Conservation (phyloP, 2,113 vertebrate species). For the Atrichornis clamosus region DNA sequence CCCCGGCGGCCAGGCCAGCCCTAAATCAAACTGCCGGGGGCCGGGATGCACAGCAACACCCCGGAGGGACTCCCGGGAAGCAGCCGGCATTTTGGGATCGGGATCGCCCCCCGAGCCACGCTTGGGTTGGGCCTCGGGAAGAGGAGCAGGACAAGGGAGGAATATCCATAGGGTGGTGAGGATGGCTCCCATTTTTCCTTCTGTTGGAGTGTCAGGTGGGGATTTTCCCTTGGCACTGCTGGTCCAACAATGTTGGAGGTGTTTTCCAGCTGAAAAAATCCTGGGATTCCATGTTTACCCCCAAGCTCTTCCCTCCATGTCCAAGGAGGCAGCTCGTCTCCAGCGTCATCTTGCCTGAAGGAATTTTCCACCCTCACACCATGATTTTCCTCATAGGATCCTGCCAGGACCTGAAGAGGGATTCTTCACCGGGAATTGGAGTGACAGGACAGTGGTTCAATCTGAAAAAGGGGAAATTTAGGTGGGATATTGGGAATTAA, state of each 20-base stretch:
- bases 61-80: slow-evolving; percentile 59
- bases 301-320: not conserved
- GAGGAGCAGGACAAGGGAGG: not conserved
- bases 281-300: not conserved
- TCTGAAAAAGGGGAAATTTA: not conserved
- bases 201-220: not conserved
- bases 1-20: slow-evolving; percentile 34
- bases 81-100: slow-evolving; percentile 59
- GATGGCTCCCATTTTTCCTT: not conserved
- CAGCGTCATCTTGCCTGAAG: not conserved
- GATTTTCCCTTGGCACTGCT: not conserved
- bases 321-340: not conserved
- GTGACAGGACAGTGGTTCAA: not conserved
- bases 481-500: not conserved
- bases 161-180: slow-evolving; percentile 48
- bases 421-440: not conserved
- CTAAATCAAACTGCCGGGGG: slow-evolving; percentile 73
- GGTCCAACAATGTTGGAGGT: not conserved
- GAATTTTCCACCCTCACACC: not conserved
- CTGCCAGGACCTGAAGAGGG: not conserved
- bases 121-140: slow-evolving; percentile 6
- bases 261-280: not conserved
- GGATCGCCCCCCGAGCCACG: not conserved
- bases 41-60: slow-evolving; percentile 17
- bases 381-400: not conserved